phyloP scores from a whole-genome alignment of 2,888 invertebrate genomes.

The Cephus rjabovi region DNA sequence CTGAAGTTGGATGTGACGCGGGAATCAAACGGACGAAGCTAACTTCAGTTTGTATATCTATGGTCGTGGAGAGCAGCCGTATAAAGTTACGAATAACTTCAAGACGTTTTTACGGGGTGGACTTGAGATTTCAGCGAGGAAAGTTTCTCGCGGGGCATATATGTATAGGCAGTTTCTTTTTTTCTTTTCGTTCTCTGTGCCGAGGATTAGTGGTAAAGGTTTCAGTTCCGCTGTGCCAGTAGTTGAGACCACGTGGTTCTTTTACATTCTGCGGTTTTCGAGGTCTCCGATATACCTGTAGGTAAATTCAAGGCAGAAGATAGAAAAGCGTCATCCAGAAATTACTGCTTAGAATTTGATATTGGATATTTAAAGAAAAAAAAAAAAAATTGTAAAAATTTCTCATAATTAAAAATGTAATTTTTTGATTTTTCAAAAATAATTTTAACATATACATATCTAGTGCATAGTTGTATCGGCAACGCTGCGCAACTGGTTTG shows the following conservation, averaged over 20 bases:
- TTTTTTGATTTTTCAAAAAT: neutral
- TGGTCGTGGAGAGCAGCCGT: neutral
- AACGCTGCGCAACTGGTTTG: neutral
- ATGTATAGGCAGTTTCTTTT: neutral
- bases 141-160: neutral
- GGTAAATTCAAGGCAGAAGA: neutral
- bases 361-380: neutral
- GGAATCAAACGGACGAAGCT: neutral
- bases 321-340: neutral
- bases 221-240: neutral
- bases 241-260: slow-evolving; percentile 34
- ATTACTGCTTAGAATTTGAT: neutral
- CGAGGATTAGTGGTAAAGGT: slow-evolving; percentile 10
- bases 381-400: neutral
- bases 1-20: neutral
- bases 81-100: neutral
- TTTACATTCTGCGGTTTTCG: slow-evolving; percentile 49
- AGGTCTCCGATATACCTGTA: neutral
- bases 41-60: neutral
- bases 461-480: neutral
- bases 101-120: slow-evolving; percentile 3
- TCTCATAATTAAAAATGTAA: no score
- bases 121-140: slow-evolving; percentile 13
- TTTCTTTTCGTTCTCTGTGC: neutral
- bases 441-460: neutral